Conservation (phyloP, 2,797 vertebrate genomes). For the Gymnoscopelus braueri region DNA sequence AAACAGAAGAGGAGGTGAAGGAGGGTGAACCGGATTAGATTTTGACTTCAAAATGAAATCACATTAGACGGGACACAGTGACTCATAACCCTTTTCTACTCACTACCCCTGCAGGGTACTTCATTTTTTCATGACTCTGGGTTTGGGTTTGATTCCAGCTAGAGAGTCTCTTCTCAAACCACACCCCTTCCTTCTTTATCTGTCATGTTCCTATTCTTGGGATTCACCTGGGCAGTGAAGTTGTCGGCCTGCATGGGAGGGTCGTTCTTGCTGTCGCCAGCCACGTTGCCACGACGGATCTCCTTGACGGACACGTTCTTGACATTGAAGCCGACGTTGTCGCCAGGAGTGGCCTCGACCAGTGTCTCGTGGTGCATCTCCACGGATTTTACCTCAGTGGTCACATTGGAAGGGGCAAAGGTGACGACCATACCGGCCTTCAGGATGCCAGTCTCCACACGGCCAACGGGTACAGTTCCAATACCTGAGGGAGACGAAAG, state of each 20-base stretch:
- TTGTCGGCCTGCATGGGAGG: slow-evolving; percentile 73
- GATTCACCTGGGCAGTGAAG: slow-evolving; percentile 81
- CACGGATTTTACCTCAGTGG: slow-evolving; percentile 87
- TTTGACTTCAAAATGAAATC: no score
- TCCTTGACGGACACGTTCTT: slow-evolving; percentile 88
- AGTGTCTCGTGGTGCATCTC: slow-evolving; percentile 86
- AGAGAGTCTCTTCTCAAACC: not conserved
- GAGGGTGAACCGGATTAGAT: not conserved
- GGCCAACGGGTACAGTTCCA: slow-evolving; percentile 83
- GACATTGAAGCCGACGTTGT: slow-evolving; percentile 87
- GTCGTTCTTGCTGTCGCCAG: slow-evolving; percentile 85
- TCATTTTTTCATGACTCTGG: no score
- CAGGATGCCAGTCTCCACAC: slow-evolving; percentile 83
- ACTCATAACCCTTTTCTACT: no score
- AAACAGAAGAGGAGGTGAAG: not conserved
- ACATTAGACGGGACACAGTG: no score
- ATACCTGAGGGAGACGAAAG: slow-evolving; percentile 69
- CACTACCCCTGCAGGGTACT: no score
- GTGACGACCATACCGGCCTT: slow-evolving; percentile 84
- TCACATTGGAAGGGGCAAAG: slow-evolving; percentile 80
- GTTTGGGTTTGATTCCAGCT: not conserved
- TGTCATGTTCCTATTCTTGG: not conserved
- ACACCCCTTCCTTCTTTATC: no score
- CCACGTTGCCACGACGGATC: slow-evolving; percentile 81
- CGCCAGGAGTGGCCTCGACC: slow-evolving; percentile 79